These are phyloP conservation scores for Botia kubotai DNA, from an alignment of 2,797 vertebrate species.

Conservation along the genomic window DNA sequence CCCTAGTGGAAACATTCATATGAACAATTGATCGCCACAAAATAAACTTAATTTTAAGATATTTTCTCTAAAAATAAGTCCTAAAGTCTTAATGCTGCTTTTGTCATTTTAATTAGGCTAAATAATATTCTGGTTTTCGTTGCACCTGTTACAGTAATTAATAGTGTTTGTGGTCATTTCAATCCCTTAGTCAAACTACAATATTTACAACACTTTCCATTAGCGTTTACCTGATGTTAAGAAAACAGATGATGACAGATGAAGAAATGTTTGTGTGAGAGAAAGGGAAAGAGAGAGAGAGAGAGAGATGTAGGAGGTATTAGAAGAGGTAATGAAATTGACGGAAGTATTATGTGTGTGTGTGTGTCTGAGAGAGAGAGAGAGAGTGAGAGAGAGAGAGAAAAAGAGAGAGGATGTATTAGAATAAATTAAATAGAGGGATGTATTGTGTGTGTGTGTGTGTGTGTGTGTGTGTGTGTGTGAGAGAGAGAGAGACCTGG, in stretches of 20 bases:
- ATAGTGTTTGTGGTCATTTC: neutral
- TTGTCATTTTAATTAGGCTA: too few relatives aligned
- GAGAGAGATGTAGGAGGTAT: neutral
- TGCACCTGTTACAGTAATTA: neutral
- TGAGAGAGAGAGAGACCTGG: neutral
- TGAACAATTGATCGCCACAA: neutral
- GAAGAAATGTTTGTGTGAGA: neutral
- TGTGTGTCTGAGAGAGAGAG: too few relatives aligned
- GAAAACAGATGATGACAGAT: neutral
- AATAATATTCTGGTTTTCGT: too few relatives aligned
- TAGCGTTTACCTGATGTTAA: constrained; percentile 1
- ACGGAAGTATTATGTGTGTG: neutral
- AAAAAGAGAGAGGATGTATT: too few relatives aligned
- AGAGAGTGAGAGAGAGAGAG: neutral
- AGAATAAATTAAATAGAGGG: too few relatives aligned
- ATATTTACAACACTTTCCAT: constrained; percentile 6
- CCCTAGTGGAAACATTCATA: neutral
- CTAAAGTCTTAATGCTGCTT: neutral
- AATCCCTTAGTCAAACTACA: neutral
- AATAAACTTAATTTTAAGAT: neutral
- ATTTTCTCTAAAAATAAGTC: neutral
- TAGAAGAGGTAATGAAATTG: neutral
- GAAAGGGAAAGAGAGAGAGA: neutral
- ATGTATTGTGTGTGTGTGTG: neutral
- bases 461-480: neutral